These are phyloP conservation scores for Mesocricetus auratus DNA, from an alignment of 2,113 vertebrate genomes.

Conservation along the genomic window DNA sequence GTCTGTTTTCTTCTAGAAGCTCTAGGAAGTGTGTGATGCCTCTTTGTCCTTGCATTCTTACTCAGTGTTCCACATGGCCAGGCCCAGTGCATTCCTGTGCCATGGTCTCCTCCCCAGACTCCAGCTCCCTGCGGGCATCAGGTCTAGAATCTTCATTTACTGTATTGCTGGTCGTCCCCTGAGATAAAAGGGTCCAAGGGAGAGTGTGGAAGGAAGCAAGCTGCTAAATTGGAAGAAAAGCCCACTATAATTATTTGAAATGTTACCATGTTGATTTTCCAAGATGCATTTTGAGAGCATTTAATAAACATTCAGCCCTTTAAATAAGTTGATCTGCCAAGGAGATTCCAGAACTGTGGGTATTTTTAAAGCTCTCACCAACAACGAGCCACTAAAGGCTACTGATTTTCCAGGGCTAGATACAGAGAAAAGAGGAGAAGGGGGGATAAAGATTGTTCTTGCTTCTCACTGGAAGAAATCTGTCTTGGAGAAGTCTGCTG, in stretches of 20 bases:
- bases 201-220: conserved; percentile 4
- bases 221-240: conserved; percentile 37
- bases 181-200: conserved; percentile 2
- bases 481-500: neutral
- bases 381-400: conserved; percentile 41
- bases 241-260: neutral
- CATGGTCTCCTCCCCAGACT: conserved; percentile 45
- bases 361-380: conserved; percentile 55
- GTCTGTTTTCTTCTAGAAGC: conserved; percentile 75
- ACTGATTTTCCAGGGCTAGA: conserved; percentile 48
- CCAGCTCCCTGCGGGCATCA: conserved; percentile 43
- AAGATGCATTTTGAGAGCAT: conserved; percentile 56
- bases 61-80: conserved; percentile 38
- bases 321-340: neutral
- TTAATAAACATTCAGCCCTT: conserved; percentile 51
- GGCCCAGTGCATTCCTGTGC: conserved; percentile 1
- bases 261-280: conserved; percentile 48
- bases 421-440: neutral
- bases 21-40: conserved; percentile 72
- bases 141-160: conserved; percentile 22
- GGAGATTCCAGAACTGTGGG: conserved; percentile 36
- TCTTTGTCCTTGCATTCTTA: conserved; percentile 71
- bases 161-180: conserved; percentile 53
- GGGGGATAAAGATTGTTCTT: neutral
- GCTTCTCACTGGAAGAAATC: conserved; percentile 5